Base-by-base conservation (phyloP, 2,888 invertebrate species). In the Malthinus seriepunctatus region DNA sequence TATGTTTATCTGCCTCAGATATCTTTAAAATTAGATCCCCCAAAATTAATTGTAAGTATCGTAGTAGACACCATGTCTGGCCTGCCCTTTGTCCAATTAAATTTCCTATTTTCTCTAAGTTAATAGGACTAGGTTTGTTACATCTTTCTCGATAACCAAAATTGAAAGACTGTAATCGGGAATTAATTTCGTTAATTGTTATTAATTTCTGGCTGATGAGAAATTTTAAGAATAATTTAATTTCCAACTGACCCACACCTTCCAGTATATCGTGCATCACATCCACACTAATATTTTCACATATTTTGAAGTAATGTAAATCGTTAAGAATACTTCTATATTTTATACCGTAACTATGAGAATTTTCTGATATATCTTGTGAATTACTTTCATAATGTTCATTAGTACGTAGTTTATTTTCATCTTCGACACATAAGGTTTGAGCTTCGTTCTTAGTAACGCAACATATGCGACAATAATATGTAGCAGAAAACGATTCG, bases 381-480 rank as follows among this genome's bases (percentile, higher is more conserved):
- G 39, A 14, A 51, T 56, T 9, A 8, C 3, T n/a, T 39, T 58
- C 50, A 23, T 48, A 52, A 15, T 34, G n/a, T 8, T 33, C 47
- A 37, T 39, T 45, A 32, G 12, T 53, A 44, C 60, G 34, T 39
- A 54, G 23, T 37, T 37, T 33, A n/a, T 39, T 15, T 39, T 47
- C 23, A 51, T 60, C 47, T 44, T 58, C 48, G 4, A 44, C 11
- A 33, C 32, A 54, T 9, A 54, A 3, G 38, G 15, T 31, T 37
- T 55, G n/a, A 8, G 54, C 14, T 31, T 50, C 8, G 9, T n/a
- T 32, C 38, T 60, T 66, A 11, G 42, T 32, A 10, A 44, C 9
- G n/a, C 56, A 39, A 55, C 67, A 68, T 48, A 64, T 58, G 35
- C 67, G 37, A 51, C 65, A 68, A 47, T 32, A 66, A 51, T 63